These are phyloP conservation scores for Geotrypetes seraphini DNA, from an alignment of 2,797 vertebrate genomes.

Conservation along the genomic window DNA sequence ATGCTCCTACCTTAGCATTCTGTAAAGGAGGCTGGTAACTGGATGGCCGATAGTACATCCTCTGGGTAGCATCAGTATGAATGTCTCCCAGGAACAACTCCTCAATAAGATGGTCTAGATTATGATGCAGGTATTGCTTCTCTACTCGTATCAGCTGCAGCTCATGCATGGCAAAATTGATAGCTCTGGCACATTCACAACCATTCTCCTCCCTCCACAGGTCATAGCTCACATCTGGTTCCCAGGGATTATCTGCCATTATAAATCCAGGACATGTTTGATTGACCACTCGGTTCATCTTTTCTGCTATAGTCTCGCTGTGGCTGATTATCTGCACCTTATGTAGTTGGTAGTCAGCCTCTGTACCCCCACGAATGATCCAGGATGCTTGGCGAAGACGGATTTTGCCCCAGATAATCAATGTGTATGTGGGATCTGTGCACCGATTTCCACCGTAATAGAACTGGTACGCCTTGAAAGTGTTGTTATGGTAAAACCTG, in stretches of 20 bases:
- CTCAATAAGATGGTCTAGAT: conserved; percentile 83
- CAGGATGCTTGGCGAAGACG: conserved; percentile 87
- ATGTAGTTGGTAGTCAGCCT: conserved; percentile 86
- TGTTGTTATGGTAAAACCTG: conserved; percentile 82
- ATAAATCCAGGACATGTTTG: conserved; percentile 66
- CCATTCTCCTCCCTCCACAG: conserved; percentile 76
- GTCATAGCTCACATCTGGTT: conserved; percentile 61
- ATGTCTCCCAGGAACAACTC: conserved; percentile 91
- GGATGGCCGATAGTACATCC: conserved; percentile 84
- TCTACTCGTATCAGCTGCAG: conserved; percentile 88
- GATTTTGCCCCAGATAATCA: conserved; percentile 75
- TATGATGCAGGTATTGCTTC: conserved; percentile 85
- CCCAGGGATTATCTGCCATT: conserved; percentile 49
- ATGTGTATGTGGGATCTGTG: conserved; percentile 79
- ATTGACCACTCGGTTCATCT: conserved; percentile 66
- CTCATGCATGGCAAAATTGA: conserved; percentile 93
- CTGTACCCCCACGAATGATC: conserved; percentile 89
- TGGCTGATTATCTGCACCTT: conserved; percentile 74
- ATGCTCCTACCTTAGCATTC: conserved; percentile 71
- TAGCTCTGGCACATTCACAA: conserved; percentile 70
- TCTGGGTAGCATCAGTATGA: conserved; percentile 79
- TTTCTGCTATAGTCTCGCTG: conserved; percentile 57
- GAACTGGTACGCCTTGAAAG: conserved; percentile 89
- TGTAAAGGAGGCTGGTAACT: conserved; percentile 90
- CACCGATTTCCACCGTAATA: conserved; percentile 89